Base-by-base conservation (phyloP, 2,113 vertebrate species). In the Rhinopomastus cyanomelas region DNA sequence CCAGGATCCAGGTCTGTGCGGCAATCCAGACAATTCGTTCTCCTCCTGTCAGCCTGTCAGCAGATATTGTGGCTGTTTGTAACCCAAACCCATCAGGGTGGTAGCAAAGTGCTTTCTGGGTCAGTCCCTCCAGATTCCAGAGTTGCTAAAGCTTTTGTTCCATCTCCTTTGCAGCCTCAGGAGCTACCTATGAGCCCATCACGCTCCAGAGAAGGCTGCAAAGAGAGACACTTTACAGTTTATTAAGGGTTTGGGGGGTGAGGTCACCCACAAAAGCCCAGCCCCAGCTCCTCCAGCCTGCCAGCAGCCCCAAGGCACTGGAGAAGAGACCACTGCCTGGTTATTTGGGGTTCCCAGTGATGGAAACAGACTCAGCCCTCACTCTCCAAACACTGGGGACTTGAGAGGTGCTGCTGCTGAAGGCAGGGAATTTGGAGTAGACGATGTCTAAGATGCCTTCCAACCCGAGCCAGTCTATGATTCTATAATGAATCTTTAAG, bases 1-100 rank as follows among this genome's bases (percentile, higher is more conserved):
- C 88, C 78, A 74, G 92, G 87, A 80, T 80, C 85, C 65, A 49
- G 80, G 65, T 10, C 73, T 93, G 73, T 66, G 81, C 25, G 32
- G 57, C 37, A 30, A 42, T 49, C 44, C 53, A 76, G 67, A 76
- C 79, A 52, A 80, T 56, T 37, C 25, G 5, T 56, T 46, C 23
- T 84, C 39, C 76, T 71, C 32, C 62, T 27, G 17, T 6, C n/a
- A n/a, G n/a, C n/a, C 36, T 67, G 37, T 42, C 32, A 1, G 0
- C 4, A 30, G 5, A 30, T 49, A 13, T 16, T 87, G 29, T 15
- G 53, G 56, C 32, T 44, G 4, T 37, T 73, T 55, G 64, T 67
- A 76, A 29, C 81, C 66, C 84, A 20, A 73, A 74, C 14, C 27
- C 85, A 49, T 8, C 80, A 61, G 73, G 8, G 0, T 0, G 27